Percentiles rank a stretch among this genome's conserved stretches.
Evolutionary conservation across 2,888 invertebrate genomes (phyloP).

Genomic region (Gibbula magus): DNA sequence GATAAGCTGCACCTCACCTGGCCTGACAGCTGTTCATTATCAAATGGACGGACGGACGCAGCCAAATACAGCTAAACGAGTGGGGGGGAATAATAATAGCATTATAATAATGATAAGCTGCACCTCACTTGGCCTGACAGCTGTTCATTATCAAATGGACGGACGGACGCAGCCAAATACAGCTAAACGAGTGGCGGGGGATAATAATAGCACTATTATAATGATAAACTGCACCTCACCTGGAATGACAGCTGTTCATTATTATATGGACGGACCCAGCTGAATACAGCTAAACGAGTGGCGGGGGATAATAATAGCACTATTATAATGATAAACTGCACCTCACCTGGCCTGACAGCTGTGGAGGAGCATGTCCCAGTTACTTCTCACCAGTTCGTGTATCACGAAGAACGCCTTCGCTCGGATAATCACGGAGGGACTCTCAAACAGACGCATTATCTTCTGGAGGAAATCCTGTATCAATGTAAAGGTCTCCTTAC

Average conservation of each 20-base stretch:
- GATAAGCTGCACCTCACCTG: conserved; percentile 50
- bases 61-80: too few relatives aligned
- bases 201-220: too few relatives aligned
- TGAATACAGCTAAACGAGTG: too few relatives aligned
- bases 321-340: too few relatives aligned
- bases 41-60: too few relatives aligned
- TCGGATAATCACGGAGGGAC: conserved; percentile 72
- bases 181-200: too few relatives aligned
- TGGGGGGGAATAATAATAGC: too few relatives aligned
- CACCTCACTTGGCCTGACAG: conserved; percentile 67
- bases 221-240: conserved; percentile 46
- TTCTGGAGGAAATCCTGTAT: conserved; percentile 70
- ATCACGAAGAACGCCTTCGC: conserved; percentile 74
- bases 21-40: conserved; percentile 68
- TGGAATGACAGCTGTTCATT: conserved; percentile 68
- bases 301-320: too few relatives aligned
- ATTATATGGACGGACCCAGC: too few relatives aligned
- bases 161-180: too few relatives aligned
- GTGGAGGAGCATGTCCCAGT: conserved; percentile 64
- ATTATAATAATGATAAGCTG: too few relatives aligned
- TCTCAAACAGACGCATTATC: conserved; percentile 71
- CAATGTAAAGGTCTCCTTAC: not conserved
- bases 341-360: conserved; percentile 69
- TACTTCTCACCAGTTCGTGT: conserved; percentile 63
- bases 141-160: too few relatives aligned